These are phyloP conservation scores for Gobiocypris rarus DNA, from an alignment of 2,113 vertebrate species.

Conservation along the genomic window DNA sequence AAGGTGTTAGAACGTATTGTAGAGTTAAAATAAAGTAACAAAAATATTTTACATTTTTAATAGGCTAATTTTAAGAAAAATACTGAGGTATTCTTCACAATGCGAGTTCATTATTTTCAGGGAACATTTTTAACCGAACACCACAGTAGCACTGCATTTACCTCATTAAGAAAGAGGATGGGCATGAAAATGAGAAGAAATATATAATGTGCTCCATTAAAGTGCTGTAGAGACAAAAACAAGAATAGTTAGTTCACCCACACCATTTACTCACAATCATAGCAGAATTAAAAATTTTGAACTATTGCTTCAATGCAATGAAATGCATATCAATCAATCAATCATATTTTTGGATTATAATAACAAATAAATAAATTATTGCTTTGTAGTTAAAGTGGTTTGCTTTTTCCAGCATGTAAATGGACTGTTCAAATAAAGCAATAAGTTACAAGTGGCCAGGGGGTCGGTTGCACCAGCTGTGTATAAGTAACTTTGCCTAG, in stretches of 20 bases:
- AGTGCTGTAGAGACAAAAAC: conserved; percentile 31
- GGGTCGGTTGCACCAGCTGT: too few species aligned
- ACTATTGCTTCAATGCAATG: background rate
- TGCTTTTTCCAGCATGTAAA: too few species aligned
- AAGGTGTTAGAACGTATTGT: background rate
- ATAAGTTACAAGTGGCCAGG: too few species aligned
- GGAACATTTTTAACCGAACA: background rate
- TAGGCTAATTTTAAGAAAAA: too few species aligned
- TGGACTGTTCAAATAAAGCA: too few species aligned
- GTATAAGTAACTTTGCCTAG: too few species aligned
- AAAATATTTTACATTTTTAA: background rate
- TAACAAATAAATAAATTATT: too few species aligned
- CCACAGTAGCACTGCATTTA: background rate
- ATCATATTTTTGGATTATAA: too few species aligned
- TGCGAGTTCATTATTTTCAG: background rate
- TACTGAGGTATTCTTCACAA: background rate
- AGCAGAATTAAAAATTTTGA: background rate
- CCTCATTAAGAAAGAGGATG: conserved; percentile 44
- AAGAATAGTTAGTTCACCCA: background rate
- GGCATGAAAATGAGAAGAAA: conserved; percentile 25
- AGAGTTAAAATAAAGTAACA: background rate
- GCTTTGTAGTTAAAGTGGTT: too few species aligned
- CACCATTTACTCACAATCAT: background rate
- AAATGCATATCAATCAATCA: background rate
- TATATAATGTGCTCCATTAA: background rate